phyloP scores from a whole-genome alignment of 1,140 invertebrate species.

The Trichomalopsis sarcophagae region DNA sequence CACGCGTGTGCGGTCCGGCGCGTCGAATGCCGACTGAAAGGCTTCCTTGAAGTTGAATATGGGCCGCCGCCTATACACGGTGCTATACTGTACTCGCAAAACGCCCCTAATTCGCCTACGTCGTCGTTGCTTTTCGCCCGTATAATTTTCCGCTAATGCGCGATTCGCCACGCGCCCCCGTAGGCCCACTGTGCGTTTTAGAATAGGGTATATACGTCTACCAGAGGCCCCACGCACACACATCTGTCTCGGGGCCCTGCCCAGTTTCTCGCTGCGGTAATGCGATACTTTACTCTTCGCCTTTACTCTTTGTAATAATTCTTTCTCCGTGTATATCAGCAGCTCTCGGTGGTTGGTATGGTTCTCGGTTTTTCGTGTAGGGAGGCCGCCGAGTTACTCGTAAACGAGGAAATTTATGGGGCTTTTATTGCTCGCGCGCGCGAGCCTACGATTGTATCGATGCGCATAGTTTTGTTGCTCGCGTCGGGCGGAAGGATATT shows the following conservation, averaged over 20 bases:
- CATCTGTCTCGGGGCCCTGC: slow-evolving; percentile 16
- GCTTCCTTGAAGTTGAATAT: slow-evolving; percentile 21
- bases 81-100: background rate
- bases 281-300: slow-evolving; percentile 26
- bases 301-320: background rate
- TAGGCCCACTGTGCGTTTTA: background rate
- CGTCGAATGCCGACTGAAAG: slow-evolving; percentile 18
- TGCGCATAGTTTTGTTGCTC: background rate
- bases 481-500: background rate
- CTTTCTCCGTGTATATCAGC: background rate
- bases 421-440: background rate
- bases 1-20: slow-evolving; percentile 27
- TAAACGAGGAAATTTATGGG: slow-evolving; percentile 40
- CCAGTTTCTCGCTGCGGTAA: slow-evolving; percentile 9
- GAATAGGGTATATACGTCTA: background rate
- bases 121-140: background rate
- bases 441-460: background rate
- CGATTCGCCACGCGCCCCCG: background rate
- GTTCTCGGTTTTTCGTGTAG: slow-evolving; percentile 22
- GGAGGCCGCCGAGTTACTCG: slow-evolving; percentile 30
- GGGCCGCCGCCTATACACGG: background rate
- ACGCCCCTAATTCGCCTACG: slow-evolving; percentile 8
- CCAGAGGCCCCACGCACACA: background rate
- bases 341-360: background rate
- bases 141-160: slow-evolving; percentile 23